Evolutionary conservation across 2,888 invertebrate species (phyloP).

Genomic region (Therioaphis trifolii): DNA sequence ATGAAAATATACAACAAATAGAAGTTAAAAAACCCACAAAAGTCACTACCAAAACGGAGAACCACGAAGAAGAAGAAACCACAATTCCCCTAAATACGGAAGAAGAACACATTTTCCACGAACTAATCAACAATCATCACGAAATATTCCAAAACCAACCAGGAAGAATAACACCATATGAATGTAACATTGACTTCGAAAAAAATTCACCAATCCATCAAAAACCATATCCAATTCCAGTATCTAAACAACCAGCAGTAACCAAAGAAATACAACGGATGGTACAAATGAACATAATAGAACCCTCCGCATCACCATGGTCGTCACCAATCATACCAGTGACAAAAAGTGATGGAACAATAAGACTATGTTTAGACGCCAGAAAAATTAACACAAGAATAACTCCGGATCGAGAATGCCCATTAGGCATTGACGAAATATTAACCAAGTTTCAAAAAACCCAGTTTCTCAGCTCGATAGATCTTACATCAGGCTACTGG

Average conservation of each 20-base stretch:
- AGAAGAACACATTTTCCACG: not conserved
- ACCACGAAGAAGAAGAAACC: too few species aligned
- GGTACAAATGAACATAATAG: not conserved
- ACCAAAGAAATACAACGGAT: not conserved
- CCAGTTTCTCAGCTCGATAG: too few species aligned
- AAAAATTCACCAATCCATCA: not conserved
- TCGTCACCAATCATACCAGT: constrained; percentile 17
- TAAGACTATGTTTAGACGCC: constrained; percentile 22
- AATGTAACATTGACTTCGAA: not conserved
- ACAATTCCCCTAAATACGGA: too few species aligned
- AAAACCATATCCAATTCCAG: constrained; percentile 6
- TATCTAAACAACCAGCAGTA: not conserved
- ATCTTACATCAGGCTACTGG: too few species aligned
- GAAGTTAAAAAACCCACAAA: not conserved
- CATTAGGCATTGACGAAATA: too few species aligned
- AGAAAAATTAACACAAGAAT: not conserved
- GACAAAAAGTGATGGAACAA: not conserved
- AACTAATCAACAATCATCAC: not conserved
- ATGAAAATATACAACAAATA: not conserved
- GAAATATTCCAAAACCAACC: not conserved
- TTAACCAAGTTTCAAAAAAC: too few species aligned
- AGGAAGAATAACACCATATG: not conserved
- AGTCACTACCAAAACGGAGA: not conserved
- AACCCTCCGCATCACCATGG: not conserved
- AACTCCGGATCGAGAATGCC: too few species aligned